phyloP scores from a whole-genome alignment of 1,140 invertebrate genomes.

The Drosophila nigrodunni region DNA sequence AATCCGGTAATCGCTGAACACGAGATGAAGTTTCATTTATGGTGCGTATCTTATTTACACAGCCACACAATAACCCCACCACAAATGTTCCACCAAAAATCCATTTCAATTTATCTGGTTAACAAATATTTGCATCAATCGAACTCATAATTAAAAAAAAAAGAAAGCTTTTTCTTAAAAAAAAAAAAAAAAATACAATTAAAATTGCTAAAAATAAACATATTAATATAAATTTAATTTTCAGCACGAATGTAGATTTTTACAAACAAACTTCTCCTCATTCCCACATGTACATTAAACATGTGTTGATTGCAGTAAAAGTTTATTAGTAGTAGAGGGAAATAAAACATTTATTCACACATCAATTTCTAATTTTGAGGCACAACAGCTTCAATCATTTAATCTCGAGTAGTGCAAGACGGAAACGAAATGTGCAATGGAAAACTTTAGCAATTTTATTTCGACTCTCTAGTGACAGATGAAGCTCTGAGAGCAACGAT shows the following conservation, averaged over 20 bases:
- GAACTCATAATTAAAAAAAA: too few species aligned
- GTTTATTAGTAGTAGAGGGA: too few species aligned
- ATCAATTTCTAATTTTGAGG: too few species aligned
- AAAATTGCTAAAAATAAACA: too few species aligned
- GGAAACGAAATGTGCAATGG: not conserved
- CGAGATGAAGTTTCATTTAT: conserved; percentile 20
- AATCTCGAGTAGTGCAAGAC: conserved; percentile 19
- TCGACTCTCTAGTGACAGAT: conserved; percentile 3
- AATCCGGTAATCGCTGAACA: conserved; percentile 18
- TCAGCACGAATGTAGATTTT: too few species aligned
- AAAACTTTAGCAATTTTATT: not conserved
- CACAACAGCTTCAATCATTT: not conserved
- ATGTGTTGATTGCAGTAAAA: too few species aligned
- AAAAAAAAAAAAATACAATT: too few species aligned
- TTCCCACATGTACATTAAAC: too few species aligned
- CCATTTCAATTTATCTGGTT: conserved; percentile 9
- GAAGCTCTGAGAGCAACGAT: conserved; percentile 15
- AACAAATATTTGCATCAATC: conserved; percentile 2
- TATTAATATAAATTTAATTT: too few species aligned
- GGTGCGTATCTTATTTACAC: conserved; percentile 33
- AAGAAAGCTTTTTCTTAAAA: too few species aligned
- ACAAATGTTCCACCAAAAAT: not conserved
- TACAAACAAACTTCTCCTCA: too few species aligned
- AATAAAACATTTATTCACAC: too few species aligned
- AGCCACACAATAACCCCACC: conserved; percentile 15